These are phyloP conservation scores for Tympanuchus pallidicinctus DNA, from an alignment of 2,113 vertebrate genomes.

Conservation along the genomic window DNA sequence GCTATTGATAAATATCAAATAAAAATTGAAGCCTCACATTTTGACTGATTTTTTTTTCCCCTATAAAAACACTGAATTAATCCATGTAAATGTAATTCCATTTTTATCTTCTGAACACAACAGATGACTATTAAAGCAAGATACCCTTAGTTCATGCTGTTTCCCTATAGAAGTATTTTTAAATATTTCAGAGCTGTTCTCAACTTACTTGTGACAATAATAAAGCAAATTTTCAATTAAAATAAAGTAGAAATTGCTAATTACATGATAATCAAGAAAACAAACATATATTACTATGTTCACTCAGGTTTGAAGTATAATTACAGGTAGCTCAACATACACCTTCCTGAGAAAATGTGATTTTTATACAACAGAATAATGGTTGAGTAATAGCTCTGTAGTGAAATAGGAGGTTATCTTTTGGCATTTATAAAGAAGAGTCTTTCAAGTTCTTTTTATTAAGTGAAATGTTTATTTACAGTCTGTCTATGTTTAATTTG, in stretches of 20 bases:
- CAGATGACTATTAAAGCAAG: not conserved
- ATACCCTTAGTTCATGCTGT: not conserved
- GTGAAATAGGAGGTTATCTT: not conserved
- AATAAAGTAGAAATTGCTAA: not conserved
- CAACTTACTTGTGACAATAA: not conserved
- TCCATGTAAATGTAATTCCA: not conserved
- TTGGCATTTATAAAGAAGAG: not conserved
- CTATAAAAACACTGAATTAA: not conserved
- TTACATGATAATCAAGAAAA: not conserved
- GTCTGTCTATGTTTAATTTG: not conserved
- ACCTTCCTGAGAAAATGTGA: not conserved
- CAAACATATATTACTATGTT: not conserved
- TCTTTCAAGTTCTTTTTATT: not conserved
- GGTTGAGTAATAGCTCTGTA: not conserved
- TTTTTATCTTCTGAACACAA: not conserved
- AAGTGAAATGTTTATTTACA: not conserved
- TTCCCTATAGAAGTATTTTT: not conserved
- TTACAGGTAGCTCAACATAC: not conserved
- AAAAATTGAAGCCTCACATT: not conserved
- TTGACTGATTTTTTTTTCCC: not conserved
- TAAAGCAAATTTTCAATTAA: not conserved
- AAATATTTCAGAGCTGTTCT: not conserved
- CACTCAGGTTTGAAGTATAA: not conserved
- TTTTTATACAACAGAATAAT: not conserved
- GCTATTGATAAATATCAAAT: not conserved